Percentiles rank a stretch among this genome's conserved stretches.
Evolutionary conservation across 2,797 vertebrate species (phyloP).

Genomic region (Microctenopoma lineatum): DNA sequence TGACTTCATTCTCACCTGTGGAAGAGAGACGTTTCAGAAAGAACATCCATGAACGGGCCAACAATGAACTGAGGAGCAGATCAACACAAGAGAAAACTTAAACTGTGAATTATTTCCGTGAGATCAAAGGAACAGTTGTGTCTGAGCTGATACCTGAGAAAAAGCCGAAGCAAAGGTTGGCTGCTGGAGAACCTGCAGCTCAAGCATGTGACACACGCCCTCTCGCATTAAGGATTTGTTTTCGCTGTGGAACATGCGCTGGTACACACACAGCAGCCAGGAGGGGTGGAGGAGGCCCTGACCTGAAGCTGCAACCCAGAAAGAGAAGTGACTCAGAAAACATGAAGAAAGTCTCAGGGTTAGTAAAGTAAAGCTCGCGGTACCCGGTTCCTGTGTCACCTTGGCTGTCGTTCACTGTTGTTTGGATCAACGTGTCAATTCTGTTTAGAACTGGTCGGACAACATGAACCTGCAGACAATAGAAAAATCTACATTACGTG

Average conservation of each 20-base stretch:
- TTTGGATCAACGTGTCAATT: slow-evolving; percentile 89
- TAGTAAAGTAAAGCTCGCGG: background rate
- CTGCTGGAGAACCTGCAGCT: slow-evolving; percentile 82
- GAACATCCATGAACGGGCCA: slow-evolving; percentile 91
- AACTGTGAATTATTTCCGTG: background rate
- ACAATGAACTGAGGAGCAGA: slow-evolving; percentile 86
- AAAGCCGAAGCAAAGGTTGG: slow-evolving; percentile 84
- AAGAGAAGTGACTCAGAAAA: background rate
- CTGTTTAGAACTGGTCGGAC: slow-evolving; percentile 94
- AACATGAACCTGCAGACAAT: slow-evolving; percentile 88
- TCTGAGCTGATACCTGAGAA: slow-evolving; percentile 83
- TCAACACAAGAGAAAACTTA: slow-evolving; percentile 6
- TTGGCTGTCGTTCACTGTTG: slow-evolving; percentile 79
- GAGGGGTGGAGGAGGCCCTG: slow-evolving; percentile 88
- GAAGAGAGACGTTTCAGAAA: slow-evolving; percentile 92
- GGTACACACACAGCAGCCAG: slow-evolving; percentile 94
- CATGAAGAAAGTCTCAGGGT: background rate
- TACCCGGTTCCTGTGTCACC: slow-evolving; percentile 74
- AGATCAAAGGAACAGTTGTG: background rate
- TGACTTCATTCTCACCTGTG: slow-evolving; percentile 82
- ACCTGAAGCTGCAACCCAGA: slow-evolving; percentile 59
- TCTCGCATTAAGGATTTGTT: slow-evolving; percentile 92
- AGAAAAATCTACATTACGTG: background rate
- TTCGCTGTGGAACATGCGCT: slow-evolving; percentile 96
- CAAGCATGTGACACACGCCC: slow-evolving; percentile 91